A percentile compares a stretch with the other conserved stretches of the same genome.
phyloP scores from a whole-genome alignment of 2,888 invertebrate genomes.

The Acrocera orbiculus region DNA sequence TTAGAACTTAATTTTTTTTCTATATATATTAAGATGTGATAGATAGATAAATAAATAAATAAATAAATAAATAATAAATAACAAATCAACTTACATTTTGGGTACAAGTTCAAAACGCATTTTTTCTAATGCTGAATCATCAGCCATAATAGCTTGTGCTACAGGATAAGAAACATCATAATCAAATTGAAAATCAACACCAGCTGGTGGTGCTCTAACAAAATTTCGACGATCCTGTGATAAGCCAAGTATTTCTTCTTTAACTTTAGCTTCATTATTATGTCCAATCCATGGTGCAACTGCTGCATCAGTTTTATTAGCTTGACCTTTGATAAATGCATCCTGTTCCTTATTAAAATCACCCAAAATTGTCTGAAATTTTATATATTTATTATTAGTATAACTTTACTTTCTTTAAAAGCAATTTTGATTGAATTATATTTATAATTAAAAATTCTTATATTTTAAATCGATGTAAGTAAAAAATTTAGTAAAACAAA shows the following conservation, averaged over 20 bases:
- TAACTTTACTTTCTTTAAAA: too few species aligned
- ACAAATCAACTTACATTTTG: constrained; percentile 57
- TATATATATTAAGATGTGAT: too few species aligned
- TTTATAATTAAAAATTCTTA: too few species aligned
- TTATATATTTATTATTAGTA: too few species aligned
- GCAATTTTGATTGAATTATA: background rate
- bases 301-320: constrained; percentile 45
- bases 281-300: constrained; percentile 91
- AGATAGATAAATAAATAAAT: too few species aligned
- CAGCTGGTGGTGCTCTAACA: constrained; percentile 87
- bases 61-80: background rate
- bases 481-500: too few species aligned
- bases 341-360: constrained; percentile 96
- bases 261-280: constrained; percentile 82
- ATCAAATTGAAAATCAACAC: constrained; percentile 90
- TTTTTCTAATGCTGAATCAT: constrained; percentile 90
- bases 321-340: constrained; percentile 81
- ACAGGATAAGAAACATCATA: constrained; percentile 84
- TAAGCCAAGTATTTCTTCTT: constrained; percentile 86
- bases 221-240: constrained; percentile 97
- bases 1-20: too few species aligned
- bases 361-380: constrained; percentile 74
- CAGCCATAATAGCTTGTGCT: constrained; percentile 84
- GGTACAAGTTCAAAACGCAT: constrained; percentile 99
- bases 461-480: too few species aligned